Evolutionary conservation across 2,113 vertebrate species (phyloP).

Genomic region (Strigops habroptila): DNA sequence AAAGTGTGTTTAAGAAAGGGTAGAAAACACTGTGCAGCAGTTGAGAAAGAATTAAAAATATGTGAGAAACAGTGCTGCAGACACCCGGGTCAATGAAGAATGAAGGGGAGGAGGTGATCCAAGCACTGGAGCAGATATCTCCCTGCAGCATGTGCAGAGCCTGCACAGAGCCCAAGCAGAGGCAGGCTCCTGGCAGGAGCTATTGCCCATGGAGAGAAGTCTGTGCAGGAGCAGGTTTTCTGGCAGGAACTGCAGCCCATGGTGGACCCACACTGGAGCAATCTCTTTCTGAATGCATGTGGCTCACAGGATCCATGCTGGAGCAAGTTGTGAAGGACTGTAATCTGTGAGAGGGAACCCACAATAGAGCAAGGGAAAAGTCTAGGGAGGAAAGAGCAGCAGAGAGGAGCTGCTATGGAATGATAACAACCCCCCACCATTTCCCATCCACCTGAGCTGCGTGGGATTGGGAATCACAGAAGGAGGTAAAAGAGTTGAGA

Average conservation of each 20-base stretch:
- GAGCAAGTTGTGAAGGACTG: background rate
- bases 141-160: background rate
- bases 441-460: background rate
- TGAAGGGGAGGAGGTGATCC: background rate
- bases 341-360: background rate
- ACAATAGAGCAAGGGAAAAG: background rate
- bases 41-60: background rate
- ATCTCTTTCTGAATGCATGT: background rate
- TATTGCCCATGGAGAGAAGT: background rate
- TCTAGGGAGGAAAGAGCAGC: background rate
- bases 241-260: background rate
- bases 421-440: background rate
- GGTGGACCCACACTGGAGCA: background rate
- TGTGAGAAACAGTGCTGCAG: background rate
- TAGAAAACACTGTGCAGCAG: fast-evolving
- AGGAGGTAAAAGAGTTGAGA: background rate
- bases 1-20: background rate
- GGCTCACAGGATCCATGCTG: background rate
- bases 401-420: background rate
- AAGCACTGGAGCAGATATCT: background rate
- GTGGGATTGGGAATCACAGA: background rate
- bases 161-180: background rate
- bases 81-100: background rate
- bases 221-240: background rate
- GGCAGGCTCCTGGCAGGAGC: background rate